A percentile compares a stretch with the other conserved stretches of the same genome.
Evolutionary conservation across 2,797 vertebrate genomes (phyloP).

Genomic region (Thripadectes ignobilis): DNA sequence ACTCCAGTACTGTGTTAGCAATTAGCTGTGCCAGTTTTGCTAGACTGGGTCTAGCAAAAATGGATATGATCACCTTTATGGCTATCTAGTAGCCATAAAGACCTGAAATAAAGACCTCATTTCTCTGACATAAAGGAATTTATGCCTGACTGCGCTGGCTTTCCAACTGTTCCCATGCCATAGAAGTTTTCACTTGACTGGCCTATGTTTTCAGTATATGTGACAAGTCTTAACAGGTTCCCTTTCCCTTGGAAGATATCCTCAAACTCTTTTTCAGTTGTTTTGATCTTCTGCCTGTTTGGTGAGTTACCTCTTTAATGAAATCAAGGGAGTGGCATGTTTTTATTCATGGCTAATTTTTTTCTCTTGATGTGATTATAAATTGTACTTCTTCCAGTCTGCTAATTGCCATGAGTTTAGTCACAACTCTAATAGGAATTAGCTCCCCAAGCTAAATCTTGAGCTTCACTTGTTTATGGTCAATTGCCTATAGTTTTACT

Average conservation of each 20-base stretch:
- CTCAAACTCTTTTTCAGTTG: slow-evolving; percentile 17
- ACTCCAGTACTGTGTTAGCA: background rate
- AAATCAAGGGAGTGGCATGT: slow-evolving; percentile 47
- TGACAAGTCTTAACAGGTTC: slow-evolving; percentile 29
- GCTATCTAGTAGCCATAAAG: background rate
- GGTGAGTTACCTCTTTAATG: slow-evolving; percentile 34
- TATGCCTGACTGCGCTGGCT: background rate
- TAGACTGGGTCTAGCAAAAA: background rate
- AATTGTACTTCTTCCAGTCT: slow-evolving; percentile 23
- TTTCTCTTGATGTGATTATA: slow-evolving; percentile 26
- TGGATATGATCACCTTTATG: background rate
- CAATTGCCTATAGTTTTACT: background rate
- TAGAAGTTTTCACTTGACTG: slow-evolving; percentile 1
- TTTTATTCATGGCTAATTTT: background rate
- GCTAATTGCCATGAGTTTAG: background rate
- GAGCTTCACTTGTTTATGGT: background rate
- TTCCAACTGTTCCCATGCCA: background rate
- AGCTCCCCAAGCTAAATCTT: background rate
- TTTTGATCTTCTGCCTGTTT: slow-evolving; percentile 52
- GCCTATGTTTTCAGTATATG: background rate
- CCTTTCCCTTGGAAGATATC: slow-evolving; percentile 13
- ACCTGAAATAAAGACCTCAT: background rate
- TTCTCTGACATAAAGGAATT: background rate
- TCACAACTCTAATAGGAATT: slow-evolving; percentile 20
- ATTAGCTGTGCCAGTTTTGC: background rate